A percentile compares a stretch with the other conserved stretches of the same genome.
Conservation (phyloP, 2,888 invertebrate genomes). For the Drosophila putrida region DNA sequence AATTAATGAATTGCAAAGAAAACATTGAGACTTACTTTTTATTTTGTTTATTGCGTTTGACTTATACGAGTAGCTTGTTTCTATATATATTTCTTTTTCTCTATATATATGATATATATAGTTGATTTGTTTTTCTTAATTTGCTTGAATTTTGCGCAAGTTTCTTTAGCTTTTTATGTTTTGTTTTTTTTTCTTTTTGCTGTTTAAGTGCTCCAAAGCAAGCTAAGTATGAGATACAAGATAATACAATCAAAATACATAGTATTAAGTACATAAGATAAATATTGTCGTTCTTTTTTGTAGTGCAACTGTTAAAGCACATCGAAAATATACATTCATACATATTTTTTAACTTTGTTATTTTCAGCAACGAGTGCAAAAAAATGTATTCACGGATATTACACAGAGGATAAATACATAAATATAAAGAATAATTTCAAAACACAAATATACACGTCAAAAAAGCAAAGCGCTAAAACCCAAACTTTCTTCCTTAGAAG, state of each 20-base stretch:
- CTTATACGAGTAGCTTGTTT: slow-evolving; percentile 61
- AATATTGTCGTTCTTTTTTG: slow-evolving; percentile 29
- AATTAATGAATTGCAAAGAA: slow-evolving; percentile 61
- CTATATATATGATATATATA: slow-evolving; percentile 55
- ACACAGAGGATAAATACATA: background rate
- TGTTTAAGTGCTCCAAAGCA: slow-evolving; percentile 85
- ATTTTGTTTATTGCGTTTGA: slow-evolving; percentile 63
- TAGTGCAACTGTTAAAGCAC: slow-evolving; percentile 50
- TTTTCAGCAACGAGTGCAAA: slow-evolving; percentile 5
- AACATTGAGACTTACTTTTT: slow-evolving; percentile 79
- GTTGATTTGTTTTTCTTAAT: slow-evolving; percentile 39
- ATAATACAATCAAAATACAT: slow-evolving; percentile 82
- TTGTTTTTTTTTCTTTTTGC: slow-evolving; percentile 71
- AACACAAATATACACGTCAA: background rate
- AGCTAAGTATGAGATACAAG: slow-evolving; percentile 85
- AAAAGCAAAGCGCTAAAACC: slow-evolving; percentile 15
- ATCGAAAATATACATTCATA: slow-evolving; percentile 18
- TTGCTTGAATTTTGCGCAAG: slow-evolving; percentile 63
- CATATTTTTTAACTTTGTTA: slow-evolving; percentile 15
- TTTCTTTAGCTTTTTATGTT: slow-evolving; percentile 65
- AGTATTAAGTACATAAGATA: slow-evolving; percentile 62
- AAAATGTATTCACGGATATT: slow-evolving; percentile 6
- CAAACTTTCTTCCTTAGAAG: slow-evolving; percentile 10
- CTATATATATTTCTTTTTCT: slow-evolving; percentile 50
- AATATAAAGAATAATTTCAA: slow-evolving; percentile 12